Evolutionary conservation across 2,888 invertebrate species (phyloP).

Genomic region (Trichopoda pennipes): DNA sequence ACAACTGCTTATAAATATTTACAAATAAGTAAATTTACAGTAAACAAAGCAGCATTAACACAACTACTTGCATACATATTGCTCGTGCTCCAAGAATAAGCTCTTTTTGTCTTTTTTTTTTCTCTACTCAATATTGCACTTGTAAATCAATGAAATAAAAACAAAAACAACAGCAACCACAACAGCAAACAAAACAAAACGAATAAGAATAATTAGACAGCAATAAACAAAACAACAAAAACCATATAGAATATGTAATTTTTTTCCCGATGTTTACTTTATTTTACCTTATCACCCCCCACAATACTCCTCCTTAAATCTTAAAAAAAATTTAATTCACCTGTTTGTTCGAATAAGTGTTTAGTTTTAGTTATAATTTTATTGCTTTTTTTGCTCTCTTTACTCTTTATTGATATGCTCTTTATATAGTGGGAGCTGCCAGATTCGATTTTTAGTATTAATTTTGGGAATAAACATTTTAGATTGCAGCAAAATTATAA

Average conservation of each 20-base stretch:
- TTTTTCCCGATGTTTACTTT: slow-evolving; percentile 24
- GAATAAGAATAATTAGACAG: slow-evolving; percentile 6
- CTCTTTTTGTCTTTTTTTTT: not conserved
- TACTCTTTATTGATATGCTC: not conserved
- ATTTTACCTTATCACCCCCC: not conserved
- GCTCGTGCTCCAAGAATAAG: not conserved
- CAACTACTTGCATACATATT: not conserved
- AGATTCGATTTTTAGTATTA: too few species aligned
- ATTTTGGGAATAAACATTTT: too few species aligned
- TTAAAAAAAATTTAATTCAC: slow-evolving; percentile 56
- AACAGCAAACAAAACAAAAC: not conserved
- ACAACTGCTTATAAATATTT: slow-evolving; percentile 30
- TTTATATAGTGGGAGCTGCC: not conserved
- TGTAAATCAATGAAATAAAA: slow-evolving; percentile 51
- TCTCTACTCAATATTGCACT: slow-evolving; percentile 34
- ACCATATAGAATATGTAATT: slow-evolving; percentile 20
- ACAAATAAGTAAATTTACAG: not conserved
- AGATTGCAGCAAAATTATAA: too few species aligned
- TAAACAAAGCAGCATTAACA: not conserved
- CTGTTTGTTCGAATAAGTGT: slow-evolving; percentile 51
- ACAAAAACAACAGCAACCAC: slow-evolving; percentile 13
- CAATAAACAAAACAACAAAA: slow-evolving; percentile 38
- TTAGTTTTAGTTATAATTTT: slow-evolving; percentile 14
- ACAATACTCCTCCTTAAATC: not conserved
- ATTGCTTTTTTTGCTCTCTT: slow-evolving; percentile 24